A percentile compares a stretch with the other conserved stretches of the same genome.
These are phyloP conservation scores for Meiosimyza decipiens DNA, from an alignment of 2,888 invertebrate genomes.

Conservation along the genomic window DNA sequence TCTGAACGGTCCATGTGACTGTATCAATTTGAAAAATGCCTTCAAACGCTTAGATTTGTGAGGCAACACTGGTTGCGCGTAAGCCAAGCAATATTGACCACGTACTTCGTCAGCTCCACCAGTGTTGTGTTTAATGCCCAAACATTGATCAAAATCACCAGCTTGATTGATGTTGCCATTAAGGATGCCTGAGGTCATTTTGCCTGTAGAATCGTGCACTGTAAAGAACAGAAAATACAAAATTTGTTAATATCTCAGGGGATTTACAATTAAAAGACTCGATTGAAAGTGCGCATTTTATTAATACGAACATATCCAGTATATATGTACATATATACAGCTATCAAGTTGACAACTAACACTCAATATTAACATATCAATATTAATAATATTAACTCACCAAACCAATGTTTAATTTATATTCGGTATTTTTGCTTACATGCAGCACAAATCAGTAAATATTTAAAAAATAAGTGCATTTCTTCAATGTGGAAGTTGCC, in stretches of 20 bases:
- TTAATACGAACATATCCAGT: too few relatives aligned
- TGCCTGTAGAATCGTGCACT: slow-evolving; percentile 78
- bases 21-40: slow-evolving; percentile 69
- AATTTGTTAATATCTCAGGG: not conserved
- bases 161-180: slow-evolving; percentile 76
- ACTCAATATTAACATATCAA: too few relatives aligned
- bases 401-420: too few relatives aligned
- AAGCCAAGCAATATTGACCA: slow-evolving; percentile 76
- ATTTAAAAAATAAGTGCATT: too few relatives aligned
- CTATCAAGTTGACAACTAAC: too few relatives aligned
- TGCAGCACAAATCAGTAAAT: too few relatives aligned
- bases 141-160: slow-evolving; percentile 70
- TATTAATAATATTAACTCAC: too few relatives aligned
- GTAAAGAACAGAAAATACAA: slow-evolving; percentile 46
- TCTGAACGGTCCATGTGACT: slow-evolving; percentile 74
- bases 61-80: slow-evolving; percentile 71
- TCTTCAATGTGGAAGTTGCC: too few relatives aligned
- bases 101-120: slow-evolving; percentile 36
- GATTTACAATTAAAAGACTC: too few relatives aligned
- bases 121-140: slow-evolving; percentile 50
- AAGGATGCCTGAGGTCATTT: slow-evolving; percentile 73
- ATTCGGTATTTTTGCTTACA: too few relatives aligned
- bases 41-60: slow-evolving; percentile 67
- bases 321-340: too few relatives aligned
- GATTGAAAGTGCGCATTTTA: too few relatives aligned